Base-by-base conservation (phyloP, 2,888 invertebrate species). In the Muscina levida region DNA sequence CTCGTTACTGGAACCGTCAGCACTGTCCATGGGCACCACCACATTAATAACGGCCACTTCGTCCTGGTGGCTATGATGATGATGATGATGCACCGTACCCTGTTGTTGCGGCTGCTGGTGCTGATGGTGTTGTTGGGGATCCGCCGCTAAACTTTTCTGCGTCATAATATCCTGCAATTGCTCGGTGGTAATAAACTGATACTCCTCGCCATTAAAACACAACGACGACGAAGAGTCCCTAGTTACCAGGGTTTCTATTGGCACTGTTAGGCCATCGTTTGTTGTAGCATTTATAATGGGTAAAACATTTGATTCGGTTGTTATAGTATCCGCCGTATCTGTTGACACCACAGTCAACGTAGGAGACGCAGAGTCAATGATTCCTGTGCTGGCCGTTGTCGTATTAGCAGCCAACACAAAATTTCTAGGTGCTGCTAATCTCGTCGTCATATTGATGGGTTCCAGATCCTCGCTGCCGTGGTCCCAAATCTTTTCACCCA, bases 261-360 rank as follows among this genome's bases (percentile, higher is more conserved):
- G 72, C 72, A 81, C 77, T 67, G 76, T 51, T 76, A 77, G 71
- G 59, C 37, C 37, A 37, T 62, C 62, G 42, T 79, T 77, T 66
- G 68, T 82, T 68, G 78, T 73, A 57, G 70, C 59, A 80, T 79
- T 79, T 26, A 83, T 72, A 82, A 82, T 56, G 75, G 86, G 17
- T 82, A 85, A 72, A 80, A 83, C 79, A 67, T 59, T 71, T 75
- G 84, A 67, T 70, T 76, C 72, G 5, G 77, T 77, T 71, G 81
- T 81, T 81, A 77, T 81, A 77, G 77, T 81, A 81, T 77, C 73
- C 74, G 73, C 71, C 56, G 68, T 15, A 68, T 74, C 24, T 62
- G 72, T 15, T 82, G 83, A 56, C 83, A 83, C 37, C 82, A 84
- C 5, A 82, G 81, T 67, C 79, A 82, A 57, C 67, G 83, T 48